Base-by-base conservation (phyloP, 2,888 invertebrate genomes). In the Epirrhoe tristata region DNA sequence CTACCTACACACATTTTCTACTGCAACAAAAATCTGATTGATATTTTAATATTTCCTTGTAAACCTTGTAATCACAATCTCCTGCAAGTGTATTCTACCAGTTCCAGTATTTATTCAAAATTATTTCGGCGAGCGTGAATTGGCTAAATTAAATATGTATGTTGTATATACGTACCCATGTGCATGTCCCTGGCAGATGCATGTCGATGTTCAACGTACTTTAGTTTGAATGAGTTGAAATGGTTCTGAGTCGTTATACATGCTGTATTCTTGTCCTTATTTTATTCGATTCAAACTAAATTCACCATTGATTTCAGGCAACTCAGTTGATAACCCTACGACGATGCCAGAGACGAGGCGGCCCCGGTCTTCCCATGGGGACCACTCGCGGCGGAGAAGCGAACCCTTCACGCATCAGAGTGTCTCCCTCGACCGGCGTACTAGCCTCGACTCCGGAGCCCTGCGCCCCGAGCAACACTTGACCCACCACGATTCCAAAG, bases 371-470 rank as follows among this genome's bases (percentile, higher is more conserved):
- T 85, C 80, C 80, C 88, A 85, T 65, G 93, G 84, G 83, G 94
- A 87, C 80, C 94, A 87, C 86, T 94, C 87, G 77, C 87, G 92
- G 56, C 85, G 91, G 63, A 85, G 87, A 73, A 92, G 87, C 80
- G 91, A 91, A 80, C 90, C 92, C 52, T 90, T 87, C 78, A 87
- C 88, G 52, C 86, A 88, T 63, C 81, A 86, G 39, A 84, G 86
- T 70, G 81, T 77, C 51, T 89, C 92, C 57, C 82, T 88, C 66
- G 89, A 90, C 79, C 93, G 96, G 64, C 94, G 96, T 73, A 94
- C 95, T 69, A 96, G 96, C 80, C 94, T 96, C 80, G 95, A 95
- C 77, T 84, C 87, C 67, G 85, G 94, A 88, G 79, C 89, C 55
- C 79, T 89, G 12, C 88, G 89, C 66, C 73, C 77, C 55, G 91